phyloP scores from a whole-genome alignment of 2,888 invertebrate genomes.

The Cinara cedri region DNA sequence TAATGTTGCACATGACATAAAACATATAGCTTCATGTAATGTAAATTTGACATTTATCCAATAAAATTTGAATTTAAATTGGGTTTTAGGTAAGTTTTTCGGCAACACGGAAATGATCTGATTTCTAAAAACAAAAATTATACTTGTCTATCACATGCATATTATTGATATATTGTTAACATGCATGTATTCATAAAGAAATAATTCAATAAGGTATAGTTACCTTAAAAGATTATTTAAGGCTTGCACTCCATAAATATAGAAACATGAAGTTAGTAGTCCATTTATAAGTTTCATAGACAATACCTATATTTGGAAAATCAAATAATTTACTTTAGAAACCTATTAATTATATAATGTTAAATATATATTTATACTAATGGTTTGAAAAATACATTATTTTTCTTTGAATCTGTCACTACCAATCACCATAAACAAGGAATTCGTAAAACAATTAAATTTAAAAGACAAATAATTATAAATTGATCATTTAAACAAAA shows the following conservation, averaged over 20 bases:
- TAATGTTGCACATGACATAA: constrained; percentile 80
- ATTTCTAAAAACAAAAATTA: constrained; percentile 58
- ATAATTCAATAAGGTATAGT: no score
- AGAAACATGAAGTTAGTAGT: constrained; percentile 93
- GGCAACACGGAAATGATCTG: constrained; percentile 79
- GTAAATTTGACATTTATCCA: constrained; percentile 86
- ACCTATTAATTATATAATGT: no score
- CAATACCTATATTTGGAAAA: constrained; percentile 77
- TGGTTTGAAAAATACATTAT: no score
- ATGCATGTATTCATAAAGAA: neutral
- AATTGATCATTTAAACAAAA: no score
- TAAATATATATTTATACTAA: no score
- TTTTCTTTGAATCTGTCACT: no score
- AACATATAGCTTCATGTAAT: constrained; percentile 87
- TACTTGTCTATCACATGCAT: neutral
- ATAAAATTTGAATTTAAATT: constrained; percentile 75
- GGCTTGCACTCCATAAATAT: constrained; percentile 92
- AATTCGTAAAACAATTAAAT: no score
- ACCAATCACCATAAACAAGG: no score
- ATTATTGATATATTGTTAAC: neutral
- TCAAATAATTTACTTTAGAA: no score
- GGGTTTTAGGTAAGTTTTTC: constrained; percentile 83
- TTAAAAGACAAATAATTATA: no score
- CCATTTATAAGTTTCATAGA: constrained; percentile 96
- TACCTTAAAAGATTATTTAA: constrained; percentile 88